Evolutionary conservation across 2,888 invertebrate species (phyloP).

Genomic region (Aspidapion aeneum): DNA sequence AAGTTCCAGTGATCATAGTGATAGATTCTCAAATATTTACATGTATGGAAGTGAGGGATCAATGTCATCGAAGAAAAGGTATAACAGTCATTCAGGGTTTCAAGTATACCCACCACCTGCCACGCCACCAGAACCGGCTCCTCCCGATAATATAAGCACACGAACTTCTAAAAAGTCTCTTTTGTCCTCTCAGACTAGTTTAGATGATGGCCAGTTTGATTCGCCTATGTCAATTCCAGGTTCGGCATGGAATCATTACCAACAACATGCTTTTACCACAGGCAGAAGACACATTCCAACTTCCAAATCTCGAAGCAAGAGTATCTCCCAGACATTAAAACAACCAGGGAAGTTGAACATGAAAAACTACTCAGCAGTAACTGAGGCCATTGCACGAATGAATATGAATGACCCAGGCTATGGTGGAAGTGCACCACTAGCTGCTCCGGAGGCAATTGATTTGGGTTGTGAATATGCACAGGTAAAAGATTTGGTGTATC

Average conservation of each 20-base stretch:
- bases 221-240: constrained; percentile 46
- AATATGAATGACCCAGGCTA: constrained; percentile 54
- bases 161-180: constrained; percentile 51
- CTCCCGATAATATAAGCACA: constrained; percentile 64
- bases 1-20: constrained; percentile 65
- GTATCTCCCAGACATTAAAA: constrained; percentile 66
- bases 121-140: constrained; percentile 82
- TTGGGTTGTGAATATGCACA: constrained; percentile 73
- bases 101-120: constrained; percentile 82
- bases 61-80: constrained; percentile 43
- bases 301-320: constrained; percentile 62
- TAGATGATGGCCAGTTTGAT: constrained; percentile 60
- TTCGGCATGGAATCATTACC: constrained; percentile 61
- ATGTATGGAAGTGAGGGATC: constrained; percentile 58
- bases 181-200: constrained; percentile 57
- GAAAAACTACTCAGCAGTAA: constrained; percentile 85
- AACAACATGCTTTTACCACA: constrained; percentile 68
- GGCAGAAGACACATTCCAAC: constrained; percentile 59
- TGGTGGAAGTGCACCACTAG: constrained; percentile 71
- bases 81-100: constrained; percentile 34
- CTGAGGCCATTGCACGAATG: constrained; percentile 76
- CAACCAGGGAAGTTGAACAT: constrained; percentile 89
- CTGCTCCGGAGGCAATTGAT: constrained; percentile 73
- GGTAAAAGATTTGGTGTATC: constrained; percentile 59
- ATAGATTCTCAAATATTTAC: constrained; percentile 61